phyloP scores from a whole-genome alignment of 2,888 invertebrate genomes.

The Amphipyra tragopoginis region DNA sequence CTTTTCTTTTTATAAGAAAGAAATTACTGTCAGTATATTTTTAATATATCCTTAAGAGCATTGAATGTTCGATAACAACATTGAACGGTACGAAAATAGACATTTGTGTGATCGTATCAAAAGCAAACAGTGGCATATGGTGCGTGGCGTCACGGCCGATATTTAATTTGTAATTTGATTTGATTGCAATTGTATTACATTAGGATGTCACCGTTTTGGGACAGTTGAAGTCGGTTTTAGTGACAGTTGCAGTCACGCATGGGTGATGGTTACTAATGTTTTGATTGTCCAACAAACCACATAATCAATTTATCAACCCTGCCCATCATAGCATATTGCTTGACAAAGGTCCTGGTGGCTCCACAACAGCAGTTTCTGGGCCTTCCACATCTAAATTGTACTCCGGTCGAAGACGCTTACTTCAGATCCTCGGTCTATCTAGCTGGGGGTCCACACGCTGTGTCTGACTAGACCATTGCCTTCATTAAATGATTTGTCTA shows the following conservation, averaged over 20 bases:
- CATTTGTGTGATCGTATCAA: conserved; percentile 40
- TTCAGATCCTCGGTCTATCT: no score
- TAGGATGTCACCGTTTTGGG: conserved; percentile 27
- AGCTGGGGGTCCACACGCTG: no score
- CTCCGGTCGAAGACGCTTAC: no score
- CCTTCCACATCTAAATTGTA: no score
- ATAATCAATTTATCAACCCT: no score
- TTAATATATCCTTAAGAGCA: conserved; percentile 11
- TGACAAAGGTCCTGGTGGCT: no score
- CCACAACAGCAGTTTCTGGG: no score
- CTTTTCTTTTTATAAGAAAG: conserved; percentile 7
- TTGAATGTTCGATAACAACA: conserved; percentile 15
- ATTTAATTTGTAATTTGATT: conserved; percentile 58
- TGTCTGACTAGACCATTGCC: no score
- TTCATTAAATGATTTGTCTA: no score
- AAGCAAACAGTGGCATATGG: conserved; percentile 54
- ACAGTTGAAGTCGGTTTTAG: conserved; percentile 4
- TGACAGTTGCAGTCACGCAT: conserved; percentile 25
- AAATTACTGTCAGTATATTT: conserved; percentile 19
- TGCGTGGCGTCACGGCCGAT: conserved; percentile 46
- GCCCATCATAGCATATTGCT: no score
- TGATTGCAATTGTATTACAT: conserved; percentile 49
- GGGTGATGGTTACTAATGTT: background rate
- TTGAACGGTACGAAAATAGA: conserved; percentile 24
- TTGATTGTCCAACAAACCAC: background rate